Conservation (phyloP, 1,140 invertebrate genomes). For the Acromyrmex heyeri region DNA sequence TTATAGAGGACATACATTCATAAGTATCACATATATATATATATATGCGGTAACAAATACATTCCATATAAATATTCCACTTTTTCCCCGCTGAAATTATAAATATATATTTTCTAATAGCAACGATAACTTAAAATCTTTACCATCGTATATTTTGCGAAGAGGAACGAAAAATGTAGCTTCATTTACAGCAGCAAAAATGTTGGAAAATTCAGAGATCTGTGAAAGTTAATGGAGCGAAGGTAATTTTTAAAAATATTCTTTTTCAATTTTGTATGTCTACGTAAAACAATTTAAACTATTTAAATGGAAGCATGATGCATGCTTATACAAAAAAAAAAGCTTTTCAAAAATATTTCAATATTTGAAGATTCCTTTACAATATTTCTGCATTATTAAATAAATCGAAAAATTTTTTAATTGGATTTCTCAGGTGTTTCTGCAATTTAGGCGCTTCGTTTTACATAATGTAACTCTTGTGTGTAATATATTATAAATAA, state of each 20-base stretch:
- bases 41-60: not conserved
- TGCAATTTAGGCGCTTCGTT: not conserved
- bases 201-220: not conserved
- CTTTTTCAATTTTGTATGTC: slow-evolving; percentile 9
- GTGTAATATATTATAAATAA: slow-evolving; percentile 1
- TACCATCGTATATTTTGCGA: not conserved
- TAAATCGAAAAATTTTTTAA: not conserved
- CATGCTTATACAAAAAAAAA: not conserved
- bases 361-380: slow-evolving; percentile 1
- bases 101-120: slow-evolving; percentile 30
- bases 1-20: slow-evolving; percentile 27
- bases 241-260: slow-evolving; percentile 5
- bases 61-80: slow-evolving; percentile 26
- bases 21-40: slow-evolving; percentile 17
- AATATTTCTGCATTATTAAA: not conserved
- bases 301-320: not conserved
- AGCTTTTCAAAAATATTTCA: not conserved
- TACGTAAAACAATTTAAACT: slow-evolving; percentile 3
- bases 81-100: not conserved
- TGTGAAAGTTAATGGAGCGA: slow-evolving; percentile 12
- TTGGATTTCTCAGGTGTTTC: not conserved
- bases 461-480: not conserved
- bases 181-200: slow-evolving; percentile 1
- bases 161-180: not conserved
- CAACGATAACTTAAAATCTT: slow-evolving; percentile 19